A percentile compares a stretch with the other conserved stretches of the same genome.
Conservation (phyloP, 2,797 vertebrate species). For the Pantherophis alleghaniensis region DNA sequence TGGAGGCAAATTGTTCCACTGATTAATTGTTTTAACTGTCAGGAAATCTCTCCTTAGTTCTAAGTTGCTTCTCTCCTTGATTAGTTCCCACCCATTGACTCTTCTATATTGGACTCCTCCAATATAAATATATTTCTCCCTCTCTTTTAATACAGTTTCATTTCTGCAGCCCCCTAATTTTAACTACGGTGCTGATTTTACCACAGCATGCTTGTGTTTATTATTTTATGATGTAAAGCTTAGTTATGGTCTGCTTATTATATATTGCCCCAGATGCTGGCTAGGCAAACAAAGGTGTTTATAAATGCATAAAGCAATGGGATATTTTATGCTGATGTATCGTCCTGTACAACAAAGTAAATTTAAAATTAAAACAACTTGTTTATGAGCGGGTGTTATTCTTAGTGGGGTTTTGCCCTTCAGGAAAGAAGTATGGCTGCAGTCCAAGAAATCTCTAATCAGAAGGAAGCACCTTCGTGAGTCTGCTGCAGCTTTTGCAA, state of each 20-base stretch:
- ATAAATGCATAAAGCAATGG: neutral
- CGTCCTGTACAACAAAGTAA: fast-evolving
- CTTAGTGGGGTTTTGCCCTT: neutral
- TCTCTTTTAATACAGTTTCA: neutral
- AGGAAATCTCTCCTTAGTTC: too few species aligned
- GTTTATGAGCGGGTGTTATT: fast-evolving
- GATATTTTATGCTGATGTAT: fast-evolving
- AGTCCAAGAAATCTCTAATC: neutral
- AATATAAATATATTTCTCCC: neutral
- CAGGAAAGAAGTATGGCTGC: neutral
- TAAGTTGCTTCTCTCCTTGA: too few species aligned
- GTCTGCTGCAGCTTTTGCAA: neutral
- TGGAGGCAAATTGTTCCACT: too few species aligned
- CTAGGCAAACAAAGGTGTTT: neutral
- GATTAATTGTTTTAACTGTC: too few species aligned
- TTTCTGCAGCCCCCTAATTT: neutral
- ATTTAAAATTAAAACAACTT: neutral
- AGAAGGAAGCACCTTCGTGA: neutral
- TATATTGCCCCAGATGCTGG: neutral
- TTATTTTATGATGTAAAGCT: neutral
- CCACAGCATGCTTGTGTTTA: neutral
- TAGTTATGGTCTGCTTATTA: neutral
- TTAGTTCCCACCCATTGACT: too few species aligned
- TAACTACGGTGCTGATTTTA: neutral
- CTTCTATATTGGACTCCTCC: too few species aligned